Conservation (phyloP, 2,113 vertebrate genomes). For the Jacana jacana region DNA sequence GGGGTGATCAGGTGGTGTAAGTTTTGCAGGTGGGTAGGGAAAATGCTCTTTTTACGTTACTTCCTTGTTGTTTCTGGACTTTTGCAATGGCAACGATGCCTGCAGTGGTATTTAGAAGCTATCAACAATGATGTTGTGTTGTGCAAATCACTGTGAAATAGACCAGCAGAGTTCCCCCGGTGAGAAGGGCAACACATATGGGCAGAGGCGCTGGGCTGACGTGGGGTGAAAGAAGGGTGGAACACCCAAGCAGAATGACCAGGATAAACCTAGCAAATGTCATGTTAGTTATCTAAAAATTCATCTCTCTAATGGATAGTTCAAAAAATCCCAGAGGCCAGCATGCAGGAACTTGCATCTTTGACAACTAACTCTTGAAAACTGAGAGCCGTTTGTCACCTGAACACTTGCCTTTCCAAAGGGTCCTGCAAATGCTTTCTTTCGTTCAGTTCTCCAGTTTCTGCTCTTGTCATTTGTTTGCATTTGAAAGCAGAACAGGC, state of each 20-base stretch:
- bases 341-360: conserved; percentile 35
- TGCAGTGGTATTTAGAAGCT: neutral
- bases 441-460: neutral
- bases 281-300: conserved; percentile 35
- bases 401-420: neutral
- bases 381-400: neutral
- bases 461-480: neutral
- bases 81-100: neutral
- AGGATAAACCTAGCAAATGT: neutral
- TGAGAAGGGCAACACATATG: neutral
- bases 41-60: neutral
- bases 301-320: conserved; percentile 48
- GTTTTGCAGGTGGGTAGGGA: neutral
- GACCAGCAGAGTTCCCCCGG: neutral
- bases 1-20: neutral
- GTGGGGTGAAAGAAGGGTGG: neutral
- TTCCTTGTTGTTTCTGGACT: neutral
- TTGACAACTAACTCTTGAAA: conserved; percentile 7
- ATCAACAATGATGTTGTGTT: neutral
- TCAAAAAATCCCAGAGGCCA: neutral
- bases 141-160: neutral
- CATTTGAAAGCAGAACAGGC: neutral
- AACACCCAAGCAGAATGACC: conserved; percentile 57
- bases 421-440: neutral
- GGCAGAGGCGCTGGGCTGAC: neutral